phyloP scores from a whole-genome alignment of 1,140 invertebrate species.

The Frieseomelitta varia region DNA sequence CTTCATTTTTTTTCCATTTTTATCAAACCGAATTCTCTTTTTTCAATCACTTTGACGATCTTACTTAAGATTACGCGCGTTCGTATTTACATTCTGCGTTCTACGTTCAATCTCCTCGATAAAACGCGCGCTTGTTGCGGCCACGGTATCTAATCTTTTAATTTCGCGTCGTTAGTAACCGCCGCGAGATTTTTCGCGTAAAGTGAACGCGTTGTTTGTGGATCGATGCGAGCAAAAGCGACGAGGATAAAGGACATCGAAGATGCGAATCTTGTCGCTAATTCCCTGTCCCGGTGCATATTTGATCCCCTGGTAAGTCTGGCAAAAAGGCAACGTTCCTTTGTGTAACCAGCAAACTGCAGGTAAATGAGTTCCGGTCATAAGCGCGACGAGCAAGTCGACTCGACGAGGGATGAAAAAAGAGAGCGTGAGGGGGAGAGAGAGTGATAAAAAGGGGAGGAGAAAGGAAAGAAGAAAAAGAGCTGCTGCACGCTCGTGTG shows the following conservation, averaged over 20 bases:
- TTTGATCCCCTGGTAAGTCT: slow-evolving; percentile 8
- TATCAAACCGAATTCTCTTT: too few species aligned
- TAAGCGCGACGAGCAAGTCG: slow-evolving; percentile 29
- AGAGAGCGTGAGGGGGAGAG: too few species aligned
- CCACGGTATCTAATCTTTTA: not conserved
- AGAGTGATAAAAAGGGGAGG: too few species aligned
- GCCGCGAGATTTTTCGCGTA: not conserved
- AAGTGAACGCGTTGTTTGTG: slow-evolving; percentile 2
- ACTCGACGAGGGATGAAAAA: slow-evolving; percentile 26
- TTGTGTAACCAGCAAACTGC: slow-evolving; percentile 16
- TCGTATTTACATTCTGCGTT: too few species aligned
- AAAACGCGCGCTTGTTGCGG: too few species aligned
- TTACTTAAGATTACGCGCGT: too few species aligned
- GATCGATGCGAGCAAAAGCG: slow-evolving; percentile 6
- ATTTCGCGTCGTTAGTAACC: not conserved
- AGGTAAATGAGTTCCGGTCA: slow-evolving; percentile 45
- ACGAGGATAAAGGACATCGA: slow-evolving; percentile 13
- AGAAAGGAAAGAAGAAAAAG: not conserved
- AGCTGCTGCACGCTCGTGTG: not conserved
- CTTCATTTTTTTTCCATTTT: not conserved
- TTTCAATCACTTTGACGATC: too few species aligned
- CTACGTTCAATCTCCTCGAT: too few species aligned
- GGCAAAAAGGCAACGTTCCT: slow-evolving; percentile 24
- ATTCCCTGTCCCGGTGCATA: not conserved
- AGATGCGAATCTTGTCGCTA: slow-evolving; percentile 3